These are phyloP conservation scores for Aleadryas rufinucha DNA, from an alignment of 2,113 vertebrate genomes.

Conservation along the genomic window DNA sequence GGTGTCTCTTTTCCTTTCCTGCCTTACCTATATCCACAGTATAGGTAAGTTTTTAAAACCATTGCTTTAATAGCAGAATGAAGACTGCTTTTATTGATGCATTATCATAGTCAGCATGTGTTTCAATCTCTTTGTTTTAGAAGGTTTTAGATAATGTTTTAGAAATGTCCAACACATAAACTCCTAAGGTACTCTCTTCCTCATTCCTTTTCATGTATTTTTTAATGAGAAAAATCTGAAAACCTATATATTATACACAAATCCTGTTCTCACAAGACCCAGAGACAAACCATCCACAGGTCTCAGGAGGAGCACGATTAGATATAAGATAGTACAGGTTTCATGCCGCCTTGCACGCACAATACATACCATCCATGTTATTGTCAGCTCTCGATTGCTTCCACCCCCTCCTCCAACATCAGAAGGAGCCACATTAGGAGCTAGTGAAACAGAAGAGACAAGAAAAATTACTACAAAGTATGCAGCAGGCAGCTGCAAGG, in stretches of 20 bases:
- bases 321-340: not conserved
- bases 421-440: constrained; percentile 93
- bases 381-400: constrained; percentile 88
- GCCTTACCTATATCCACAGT: not conserved
- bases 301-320: not conserved
- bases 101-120: not conserved
- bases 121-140: not conserved
- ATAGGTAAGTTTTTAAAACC: not conserved
- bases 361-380: constrained; percentile 91
- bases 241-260: not conserved
- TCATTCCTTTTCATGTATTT: not conserved
- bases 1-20: not conserved
- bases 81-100: not conserved
- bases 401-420: constrained; percentile 91
- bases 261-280: not conserved
- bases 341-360: not conserved
- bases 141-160: not conserved
- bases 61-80: not conserved
- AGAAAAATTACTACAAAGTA: not conserved
- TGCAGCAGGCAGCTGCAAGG: not conserved
- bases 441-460: constrained; percentile 74
- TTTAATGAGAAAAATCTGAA: not conserved
- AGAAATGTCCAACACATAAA: not conserved
- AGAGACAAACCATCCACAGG: not conserved
- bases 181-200: not conserved